Percentiles rank a stretch among this genome's conserved stretches.
These are phyloP conservation scores for Buteo buteo DNA, from an alignment of 2,113 vertebrate genomes.

Conservation along the genomic window DNA sequence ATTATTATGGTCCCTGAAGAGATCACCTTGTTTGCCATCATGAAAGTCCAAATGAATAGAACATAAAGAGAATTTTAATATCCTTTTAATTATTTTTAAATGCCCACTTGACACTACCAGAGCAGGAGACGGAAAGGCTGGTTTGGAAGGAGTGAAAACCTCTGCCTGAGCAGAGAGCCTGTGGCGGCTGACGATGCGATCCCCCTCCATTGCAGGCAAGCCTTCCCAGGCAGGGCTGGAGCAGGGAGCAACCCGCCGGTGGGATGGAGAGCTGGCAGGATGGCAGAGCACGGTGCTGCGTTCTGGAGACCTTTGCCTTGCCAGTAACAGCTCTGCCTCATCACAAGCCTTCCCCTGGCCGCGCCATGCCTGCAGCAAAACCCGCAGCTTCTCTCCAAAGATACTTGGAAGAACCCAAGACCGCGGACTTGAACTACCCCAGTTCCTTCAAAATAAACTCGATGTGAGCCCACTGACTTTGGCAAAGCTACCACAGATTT, in stretches of 20 bases:
- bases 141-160: neutral
- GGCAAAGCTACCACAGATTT: neutral
- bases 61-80: neutral
- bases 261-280: neutral
- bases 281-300: rapidly evolving
- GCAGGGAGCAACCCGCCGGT: neutral
- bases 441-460: neutral
- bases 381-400: neutral
- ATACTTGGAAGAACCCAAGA: neutral
- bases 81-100: neutral
- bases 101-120: neutral
- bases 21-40: neutral
- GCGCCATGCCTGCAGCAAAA: neutral
- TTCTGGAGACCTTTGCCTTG: neutral
- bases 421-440: neutral
- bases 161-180: neutral
- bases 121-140: neutral
- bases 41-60: neutral
- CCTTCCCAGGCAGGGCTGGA: neutral
- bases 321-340: neutral
- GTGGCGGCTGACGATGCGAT: neutral
- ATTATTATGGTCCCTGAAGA: neutral
- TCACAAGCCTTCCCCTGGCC: neutral
- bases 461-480: rapidly evolving
- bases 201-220: rapidly evolving